Evolutionary conservation across 1,140 invertebrate species (phyloP).

Genomic region (Sesamia nonagrioides): DNA sequence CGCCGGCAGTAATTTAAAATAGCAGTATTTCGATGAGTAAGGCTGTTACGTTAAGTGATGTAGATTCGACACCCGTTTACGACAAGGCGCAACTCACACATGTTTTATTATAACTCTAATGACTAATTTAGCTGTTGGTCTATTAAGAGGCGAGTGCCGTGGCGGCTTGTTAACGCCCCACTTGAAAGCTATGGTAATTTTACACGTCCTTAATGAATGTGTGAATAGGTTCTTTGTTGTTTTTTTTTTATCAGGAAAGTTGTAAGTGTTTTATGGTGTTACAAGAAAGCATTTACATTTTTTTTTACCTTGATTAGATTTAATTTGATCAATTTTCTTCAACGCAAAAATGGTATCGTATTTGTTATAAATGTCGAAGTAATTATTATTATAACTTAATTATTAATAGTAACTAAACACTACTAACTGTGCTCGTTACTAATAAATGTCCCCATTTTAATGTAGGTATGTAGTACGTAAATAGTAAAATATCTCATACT

Average conservation of each 20-base stretch:
- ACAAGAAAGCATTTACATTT: not conserved
- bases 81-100: slow-evolving; percentile 11
- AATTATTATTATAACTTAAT: not conserved
- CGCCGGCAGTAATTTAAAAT: not conserved
- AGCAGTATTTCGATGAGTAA: slow-evolving; percentile 27
- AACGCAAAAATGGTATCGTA: not conserved
- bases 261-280: slow-evolving; percentile 14
- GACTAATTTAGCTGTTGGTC: not conserved
- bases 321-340: not conserved
- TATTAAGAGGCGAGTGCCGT: slow-evolving; percentile 11
- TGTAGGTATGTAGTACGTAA: too few species aligned
- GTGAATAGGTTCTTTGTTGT: slow-evolving; percentile 13
- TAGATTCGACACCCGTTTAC: slow-evolving; percentile 33
- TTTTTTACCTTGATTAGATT: not conserved
- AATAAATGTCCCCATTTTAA: too few species aligned
- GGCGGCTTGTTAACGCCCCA: slow-evolving; percentile 52
- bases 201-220: slow-evolving; percentile 1
- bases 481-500: too few species aligned
- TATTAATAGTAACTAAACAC: too few species aligned
- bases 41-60: slow-evolving; percentile 14
- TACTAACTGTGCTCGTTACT: too few species aligned
- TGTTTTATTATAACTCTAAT: slow-evolving; percentile 34
- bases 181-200: slow-evolving; percentile 67
- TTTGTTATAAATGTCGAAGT: not conserved
- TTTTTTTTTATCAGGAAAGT: slow-evolving; percentile 1